phyloP scores from a whole-genome alignment of 2,797 vertebrate species.

The Bovichtus variegatus region DNA sequence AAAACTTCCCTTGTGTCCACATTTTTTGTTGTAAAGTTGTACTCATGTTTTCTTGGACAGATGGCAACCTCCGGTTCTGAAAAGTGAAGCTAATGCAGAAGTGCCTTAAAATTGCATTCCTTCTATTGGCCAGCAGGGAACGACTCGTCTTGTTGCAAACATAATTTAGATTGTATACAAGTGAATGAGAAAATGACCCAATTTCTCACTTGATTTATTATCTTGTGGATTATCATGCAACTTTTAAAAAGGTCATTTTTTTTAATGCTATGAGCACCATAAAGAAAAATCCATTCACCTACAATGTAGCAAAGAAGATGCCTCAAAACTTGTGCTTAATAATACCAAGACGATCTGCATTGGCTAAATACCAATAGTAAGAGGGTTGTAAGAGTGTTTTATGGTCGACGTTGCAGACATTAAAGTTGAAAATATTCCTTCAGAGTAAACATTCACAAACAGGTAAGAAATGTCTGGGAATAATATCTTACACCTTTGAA shows the following conservation, averaged over 20 bases:
- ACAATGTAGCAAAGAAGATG: background rate
- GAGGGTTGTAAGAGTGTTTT: background rate
- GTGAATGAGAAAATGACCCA: too few species aligned
- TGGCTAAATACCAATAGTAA: background rate
- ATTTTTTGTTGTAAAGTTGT: background rate
- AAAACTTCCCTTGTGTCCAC: background rate
- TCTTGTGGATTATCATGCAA: too few species aligned
- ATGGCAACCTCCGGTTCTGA: too few species aligned
- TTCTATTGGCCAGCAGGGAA: too few species aligned
- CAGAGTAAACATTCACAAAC: background rate
- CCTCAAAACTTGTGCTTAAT: background rate
- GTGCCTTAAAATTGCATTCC: too few species aligned
- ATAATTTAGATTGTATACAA: too few species aligned
- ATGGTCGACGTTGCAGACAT: background rate
- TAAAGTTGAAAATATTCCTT: background rate
- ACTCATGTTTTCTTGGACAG: too few species aligned
- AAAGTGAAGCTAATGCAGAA: too few species aligned
- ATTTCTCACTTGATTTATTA: too few species aligned
- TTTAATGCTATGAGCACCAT: too few species aligned
- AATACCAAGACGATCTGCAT: background rate
- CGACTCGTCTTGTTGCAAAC: too few species aligned
- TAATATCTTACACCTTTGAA: slow-evolving; percentile 18
- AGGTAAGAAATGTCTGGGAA: background rate
- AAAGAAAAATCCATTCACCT: background rate
- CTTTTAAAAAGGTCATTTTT: too few species aligned